phyloP scores from a whole-genome alignment of 2,888 invertebrate genomes.

The Idaea dimidiata region DNA sequence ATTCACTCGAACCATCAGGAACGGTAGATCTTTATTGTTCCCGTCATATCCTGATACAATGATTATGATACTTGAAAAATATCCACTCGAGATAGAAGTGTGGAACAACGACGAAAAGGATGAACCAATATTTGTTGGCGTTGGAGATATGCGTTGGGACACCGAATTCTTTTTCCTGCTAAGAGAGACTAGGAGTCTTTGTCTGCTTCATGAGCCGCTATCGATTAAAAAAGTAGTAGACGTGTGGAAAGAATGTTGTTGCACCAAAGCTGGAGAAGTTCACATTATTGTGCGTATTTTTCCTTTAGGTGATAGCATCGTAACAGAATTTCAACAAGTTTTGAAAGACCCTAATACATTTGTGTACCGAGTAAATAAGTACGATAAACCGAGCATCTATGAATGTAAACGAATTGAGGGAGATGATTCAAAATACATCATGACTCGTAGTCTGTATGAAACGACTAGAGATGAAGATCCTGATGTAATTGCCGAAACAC shows the following conservation, averaged over 20 bases:
- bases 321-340: slow-evolving; percentile 69
- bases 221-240: slow-evolving; percentile 53
- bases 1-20: slow-evolving; percentile 64
- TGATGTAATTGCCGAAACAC: slow-evolving; percentile 39
- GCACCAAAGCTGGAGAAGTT: slow-evolving; percentile 64
- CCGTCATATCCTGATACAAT: slow-evolving; percentile 71
- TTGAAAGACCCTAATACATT: slow-evolving; percentile 63
- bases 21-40: slow-evolving; percentile 79
- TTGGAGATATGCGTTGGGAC: slow-evolving; percentile 68
- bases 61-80: slow-evolving; percentile 61
- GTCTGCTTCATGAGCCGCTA: slow-evolving; percentile 54
- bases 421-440: slow-evolving; percentile 69
- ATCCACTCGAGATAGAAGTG: slow-evolving; percentile 75
- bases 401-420: slow-evolving; percentile 64
- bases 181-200: slow-evolving; percentile 57
- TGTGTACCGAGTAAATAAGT: slow-evolving; percentile 66
- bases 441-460: slow-evolving; percentile 69
- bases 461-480: slow-evolving; percentile 71
- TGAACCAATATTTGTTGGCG: slow-evolving; percentile 65
- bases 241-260: slow-evolving; percentile 58
- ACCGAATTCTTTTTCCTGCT: slow-evolving; percentile 72
- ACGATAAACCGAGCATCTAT: slow-evolving; percentile 62
- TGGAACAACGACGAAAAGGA: slow-evolving; percentile 68
- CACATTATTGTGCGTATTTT: slow-evolving; percentile 71
- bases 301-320: slow-evolving; percentile 71